Conservation (phyloP, 2,113 vertebrate genomes). For the Phylloscopus trochilus region DNA sequence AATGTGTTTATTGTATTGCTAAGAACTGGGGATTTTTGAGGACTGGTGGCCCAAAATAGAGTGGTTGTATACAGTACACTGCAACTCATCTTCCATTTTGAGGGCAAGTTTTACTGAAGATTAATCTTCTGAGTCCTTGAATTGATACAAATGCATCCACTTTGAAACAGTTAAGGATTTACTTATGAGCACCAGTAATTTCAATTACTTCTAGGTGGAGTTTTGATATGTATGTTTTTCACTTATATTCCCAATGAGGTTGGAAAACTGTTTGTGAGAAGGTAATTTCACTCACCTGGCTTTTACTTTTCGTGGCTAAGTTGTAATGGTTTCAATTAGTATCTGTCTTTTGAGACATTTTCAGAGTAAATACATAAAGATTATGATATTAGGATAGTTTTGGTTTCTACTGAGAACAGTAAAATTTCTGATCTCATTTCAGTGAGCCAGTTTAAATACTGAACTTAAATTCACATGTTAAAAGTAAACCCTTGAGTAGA, state of each 20-base stretch:
- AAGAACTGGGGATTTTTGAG: neutral
- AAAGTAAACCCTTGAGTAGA: neutral
- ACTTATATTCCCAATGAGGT: neutral
- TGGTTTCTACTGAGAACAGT: neutral
- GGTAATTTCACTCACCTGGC: neutral
- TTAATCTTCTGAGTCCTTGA: neutral
- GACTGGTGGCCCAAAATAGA: neutral
- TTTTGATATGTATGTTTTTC: neutral
- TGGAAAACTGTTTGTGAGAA: neutral
- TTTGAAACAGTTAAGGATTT: neutral
- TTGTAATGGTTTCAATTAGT: neutral
- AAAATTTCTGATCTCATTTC: neutral
- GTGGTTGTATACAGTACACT: neutral
- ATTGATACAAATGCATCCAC: neutral
- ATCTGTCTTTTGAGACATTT: neutral
- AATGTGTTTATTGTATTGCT: neutral
- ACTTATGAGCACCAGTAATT: neutral
- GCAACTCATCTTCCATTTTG: neutral
- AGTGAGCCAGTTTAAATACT: neutral
- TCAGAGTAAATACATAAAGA: neutral
- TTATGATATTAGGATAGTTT: neutral
- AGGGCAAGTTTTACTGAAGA: slow-evolving; percentile 5
- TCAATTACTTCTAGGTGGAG: neutral
- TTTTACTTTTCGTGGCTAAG: neutral
- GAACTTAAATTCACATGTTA: neutral